phyloP scores from a whole-genome alignment of 2,888 invertebrate species.

The Hydriomena furcata region DNA sequence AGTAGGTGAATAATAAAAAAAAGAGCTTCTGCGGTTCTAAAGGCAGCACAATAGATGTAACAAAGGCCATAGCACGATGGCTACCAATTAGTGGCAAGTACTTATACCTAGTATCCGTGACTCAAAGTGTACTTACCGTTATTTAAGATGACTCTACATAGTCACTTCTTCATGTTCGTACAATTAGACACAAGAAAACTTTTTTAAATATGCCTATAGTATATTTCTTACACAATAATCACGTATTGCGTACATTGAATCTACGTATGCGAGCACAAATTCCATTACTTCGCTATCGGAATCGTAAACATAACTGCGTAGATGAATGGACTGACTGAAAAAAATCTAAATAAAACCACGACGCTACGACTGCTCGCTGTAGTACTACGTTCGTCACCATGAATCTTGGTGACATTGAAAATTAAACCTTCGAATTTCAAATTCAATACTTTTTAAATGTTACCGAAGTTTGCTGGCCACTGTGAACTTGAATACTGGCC shows the following conservation, averaged over 20 bases:
- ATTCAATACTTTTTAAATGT: slow-evolving; percentile 4
- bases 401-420: slow-evolving; percentile 55
- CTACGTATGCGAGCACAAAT: slow-evolving; percentile 17
- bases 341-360: slow-evolving; percentile 57
- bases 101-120: no score
- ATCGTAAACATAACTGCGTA: slow-evolving; percentile 51
- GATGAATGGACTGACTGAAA: slow-evolving; percentile 45
- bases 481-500: slow-evolving; percentile 1
- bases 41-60: no score
- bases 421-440: slow-evolving; percentile 9
- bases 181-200: no score
- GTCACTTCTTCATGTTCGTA: no score
- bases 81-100: no score
- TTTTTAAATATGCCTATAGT: background rate
- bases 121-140: no score
- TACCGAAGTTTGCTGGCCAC: background rate
- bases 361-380: slow-evolving; percentile 42
- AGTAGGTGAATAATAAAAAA: no score
- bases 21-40: no score
- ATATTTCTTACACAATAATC: slow-evolving; percentile 3
- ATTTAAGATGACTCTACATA: no score
- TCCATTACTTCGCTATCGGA: slow-evolving; percentile 42
- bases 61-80: no score
- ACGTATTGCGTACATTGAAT: slow-evolving; percentile 8
- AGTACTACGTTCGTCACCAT: slow-evolving; percentile 43